Evolutionary conservation across 2,797 vertebrate species (phyloP), one percentile per base, ranked within the genome.

Genomic region (Adrianichthys oophorus): DNA sequence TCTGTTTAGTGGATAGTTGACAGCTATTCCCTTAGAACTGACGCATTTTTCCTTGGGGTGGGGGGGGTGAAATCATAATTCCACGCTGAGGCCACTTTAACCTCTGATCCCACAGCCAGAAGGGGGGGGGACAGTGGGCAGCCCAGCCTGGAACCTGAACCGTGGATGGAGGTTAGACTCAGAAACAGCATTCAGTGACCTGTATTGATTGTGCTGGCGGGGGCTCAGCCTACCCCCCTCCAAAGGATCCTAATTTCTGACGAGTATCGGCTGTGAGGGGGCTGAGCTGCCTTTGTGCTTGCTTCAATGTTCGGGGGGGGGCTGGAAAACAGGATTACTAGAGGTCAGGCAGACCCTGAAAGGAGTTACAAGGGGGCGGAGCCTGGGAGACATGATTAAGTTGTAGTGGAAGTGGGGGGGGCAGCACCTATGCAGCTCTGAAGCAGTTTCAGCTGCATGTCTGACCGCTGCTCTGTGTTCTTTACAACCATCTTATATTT

Each of bases 271-370:
- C 95, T 95, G 93, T 92, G 94, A 94, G 94, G 94, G 94, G 93
- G 93, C 90, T 90, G 93, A 93, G 93, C 91, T 83, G 93, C 93
- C 94, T 94, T 98, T 98, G 96, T 98, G 95, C 89, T 90, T 84
- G 83, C 82, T 94, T 87, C 95, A 94, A 95, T 93, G 41, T 32
- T 32, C 5, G 86, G 95, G 95, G 95, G 91, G 93, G 94, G 92
- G 95, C 93, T 96, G 95, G 97, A 94, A 96, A 98, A 98, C 95
- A 94, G 96, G 96, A 98, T 98, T 98, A 98, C 95, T 92, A 95
- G 95, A 94, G 96, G 96, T 97, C 96, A 97, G 89, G 92, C 93
- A 91, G 93, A 92, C 93, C 94, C 90, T 93, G 94, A 96, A 95
- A 94, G 94, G 93, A 94, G 92, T 94, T 92, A 93, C 88, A 92